Base-by-base conservation (phyloP, 2,888 invertebrate species). In the Hyposoter didymator region DNA sequence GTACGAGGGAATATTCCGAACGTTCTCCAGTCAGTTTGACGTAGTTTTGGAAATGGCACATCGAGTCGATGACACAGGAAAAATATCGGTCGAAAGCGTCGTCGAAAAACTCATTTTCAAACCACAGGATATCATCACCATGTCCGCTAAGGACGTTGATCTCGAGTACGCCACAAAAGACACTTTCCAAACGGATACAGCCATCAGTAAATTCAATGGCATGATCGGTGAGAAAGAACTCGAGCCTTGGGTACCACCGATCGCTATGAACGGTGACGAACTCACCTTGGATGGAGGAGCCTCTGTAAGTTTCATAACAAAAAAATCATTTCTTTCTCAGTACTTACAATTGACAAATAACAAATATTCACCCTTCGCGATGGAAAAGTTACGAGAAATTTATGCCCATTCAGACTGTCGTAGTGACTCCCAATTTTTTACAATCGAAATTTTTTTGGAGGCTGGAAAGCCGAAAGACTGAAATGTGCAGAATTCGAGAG, bases 1-100 rank as follows among this genome's bases (percentile, higher is more conserved):
- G 81, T 98, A 97, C 95, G 98, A 98, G 94, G 98, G 98, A 32
- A 96, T 98, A 86, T 97, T 98, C 93, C 96, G 96, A 93, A 98
- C 98, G 55, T 98, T 98, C 94, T 98, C 98, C 88, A 96, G 97
- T 90, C 96, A 97, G 94, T 98, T 98, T 94, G 98, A 98, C 93
- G 96, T 97, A 86, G 98, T 98, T 85, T 94, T 99, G 93, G 98
- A 98, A 94, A 96, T 98, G 94, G 98, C 97, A 67, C 97, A 98
- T 93, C 97, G 97, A 93, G 96, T 97, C 82, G 97, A 97, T 90
- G 95, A 95, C 87, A 96, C 96, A 52, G 96, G 96, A 32, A 94
- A 94, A 82, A 95, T 97, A 89, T 95, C 95, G 72, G 96, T 96
- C 49, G 97, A 97, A 87, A 96, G 96, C 7, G 95, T 97, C 78